These are phyloP conservation scores for Plumapathes pennacea DNA, from an alignment of 92 coral and sea anemone genomes.

Conservation along the genomic window DNA sequence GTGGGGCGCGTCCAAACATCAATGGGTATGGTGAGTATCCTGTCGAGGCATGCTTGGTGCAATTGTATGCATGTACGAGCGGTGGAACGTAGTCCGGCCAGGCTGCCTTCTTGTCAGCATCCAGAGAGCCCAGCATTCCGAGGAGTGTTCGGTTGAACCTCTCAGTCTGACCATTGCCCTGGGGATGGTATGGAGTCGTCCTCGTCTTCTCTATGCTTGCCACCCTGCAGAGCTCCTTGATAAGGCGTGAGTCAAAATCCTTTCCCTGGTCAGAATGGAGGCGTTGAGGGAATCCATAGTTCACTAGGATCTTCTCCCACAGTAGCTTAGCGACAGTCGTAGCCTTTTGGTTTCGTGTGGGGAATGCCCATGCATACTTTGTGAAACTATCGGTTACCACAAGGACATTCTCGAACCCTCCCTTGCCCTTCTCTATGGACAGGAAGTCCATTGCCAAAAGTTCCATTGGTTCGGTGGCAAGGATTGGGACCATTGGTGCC, in stretches of 20 bases:
- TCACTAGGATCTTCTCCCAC: slow-evolving; percentile 45
- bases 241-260: slow-evolving; percentile 18
- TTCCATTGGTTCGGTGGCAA: slow-evolving; percentile 31
- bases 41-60: slow-evolving; percentile 51
- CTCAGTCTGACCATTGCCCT: slow-evolving; percentile 39
- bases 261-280: slow-evolving; percentile 37
- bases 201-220: slow-evolving; percentile 25
- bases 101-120: slow-evolving; percentile 38
- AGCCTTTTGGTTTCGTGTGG: slow-evolving; percentile 48
- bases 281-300: slow-evolving; percentile 41
- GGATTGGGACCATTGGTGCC: slow-evolving; percentile 34
- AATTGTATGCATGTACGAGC: slow-evolving; percentile 48
- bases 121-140: slow-evolving; percentile 33
- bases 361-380: slow-evolving; percentile 42
- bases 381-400: slow-evolving; percentile 46
- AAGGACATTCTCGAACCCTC: slow-evolving; percentile 32
- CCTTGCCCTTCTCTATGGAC: slow-evolving; percentile 46
- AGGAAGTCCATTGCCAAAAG: slow-evolving; percentile 36
- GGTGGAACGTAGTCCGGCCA: slow-evolving; percentile 50
- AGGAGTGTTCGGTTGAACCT: slow-evolving; percentile 25
- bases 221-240: slow-evolving; percentile 16
- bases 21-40: slow-evolving; percentile 25
- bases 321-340: slow-evolving; percentile 39
- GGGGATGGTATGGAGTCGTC: slow-evolving; percentile 36
- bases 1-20: slow-evolving; percentile 26